Conservation (phyloP, 2,797 vertebrate species). For the Epinephelus awoara region DNA sequence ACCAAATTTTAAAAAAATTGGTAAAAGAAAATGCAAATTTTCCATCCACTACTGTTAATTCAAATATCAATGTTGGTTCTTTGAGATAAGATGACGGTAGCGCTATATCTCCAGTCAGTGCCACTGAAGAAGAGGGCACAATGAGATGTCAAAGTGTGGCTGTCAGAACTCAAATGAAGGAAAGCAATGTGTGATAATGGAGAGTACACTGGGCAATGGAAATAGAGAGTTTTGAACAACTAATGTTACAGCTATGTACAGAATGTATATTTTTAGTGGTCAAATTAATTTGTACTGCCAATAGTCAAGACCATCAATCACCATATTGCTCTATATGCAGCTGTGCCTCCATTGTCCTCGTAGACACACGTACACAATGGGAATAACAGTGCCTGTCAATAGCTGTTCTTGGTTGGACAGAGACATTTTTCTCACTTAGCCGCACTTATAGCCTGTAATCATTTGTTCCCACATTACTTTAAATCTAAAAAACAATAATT, state of each 20-base stretch:
- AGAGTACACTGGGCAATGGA: too few relatives aligned
- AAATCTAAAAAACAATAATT: constrained; percentile 42
- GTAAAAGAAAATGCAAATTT: too few relatives aligned
- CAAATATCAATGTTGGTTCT: too few relatives aligned
- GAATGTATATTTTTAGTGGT: neutral
- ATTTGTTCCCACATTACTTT: constrained; percentile 63
- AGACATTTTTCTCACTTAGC: neutral
- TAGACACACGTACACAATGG: neutral
- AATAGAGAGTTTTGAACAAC: too few relatives aligned
- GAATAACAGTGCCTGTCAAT: constrained; percentile 7
- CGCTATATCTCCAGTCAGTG: too few relatives aligned
- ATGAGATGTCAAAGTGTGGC: too few relatives aligned
- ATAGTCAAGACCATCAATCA: neutral
- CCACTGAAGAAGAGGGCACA: too few relatives aligned
- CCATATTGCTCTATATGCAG: neutral
- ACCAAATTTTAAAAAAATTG: too few relatives aligned
- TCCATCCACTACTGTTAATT: too few relatives aligned
- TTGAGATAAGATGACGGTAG: too few relatives aligned
- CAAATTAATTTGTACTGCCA: neutral
- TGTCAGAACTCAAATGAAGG: too few relatives aligned
- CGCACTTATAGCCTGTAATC: constrained; percentile 48
- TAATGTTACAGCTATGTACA: neutral
- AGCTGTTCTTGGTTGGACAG: constrained; percentile 38
- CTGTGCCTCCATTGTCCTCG: neutral
- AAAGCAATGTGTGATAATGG: too few relatives aligned